Evolutionary conservation across 2,888 invertebrate species (phyloP).

Genomic region (Eurytoma californica): DNA sequence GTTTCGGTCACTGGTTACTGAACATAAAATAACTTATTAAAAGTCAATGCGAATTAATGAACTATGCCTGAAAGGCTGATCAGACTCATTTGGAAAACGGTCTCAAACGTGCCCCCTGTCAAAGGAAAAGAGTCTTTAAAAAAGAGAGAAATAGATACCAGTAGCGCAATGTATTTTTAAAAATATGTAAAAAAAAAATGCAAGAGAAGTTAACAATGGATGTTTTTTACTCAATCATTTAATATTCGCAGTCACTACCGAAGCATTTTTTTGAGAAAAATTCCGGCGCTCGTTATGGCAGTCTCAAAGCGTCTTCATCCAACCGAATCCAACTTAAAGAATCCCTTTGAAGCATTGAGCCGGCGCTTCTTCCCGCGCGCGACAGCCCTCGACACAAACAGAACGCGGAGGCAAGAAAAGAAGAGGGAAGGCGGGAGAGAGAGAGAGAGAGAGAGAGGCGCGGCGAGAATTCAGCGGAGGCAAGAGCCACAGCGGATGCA

Average conservation of each 20-base stretch:
- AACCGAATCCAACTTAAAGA: slow-evolving; percentile 9
- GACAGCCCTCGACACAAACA: not conserved
- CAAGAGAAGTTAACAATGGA: no score
- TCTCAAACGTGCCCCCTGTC: no score
- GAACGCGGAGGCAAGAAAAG: not conserved
- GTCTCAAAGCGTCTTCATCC: slow-evolving; percentile 8
- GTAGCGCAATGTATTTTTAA: no score
- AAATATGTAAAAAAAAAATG: no score
- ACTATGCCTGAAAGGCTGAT: no score
- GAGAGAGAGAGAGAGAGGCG: no score
- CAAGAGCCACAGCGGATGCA: slow-evolving; percentile 13
- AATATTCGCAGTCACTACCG: not conserved
- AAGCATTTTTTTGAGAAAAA: not conserved
- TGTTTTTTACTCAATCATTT: not conserved
- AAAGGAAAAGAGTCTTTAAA: no score
- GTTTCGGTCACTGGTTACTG: no score
- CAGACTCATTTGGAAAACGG: no score
- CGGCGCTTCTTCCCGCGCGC: not conserved
- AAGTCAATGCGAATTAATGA: no score
- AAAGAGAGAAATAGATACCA: no score
- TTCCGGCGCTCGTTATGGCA: slow-evolving; percentile 9
- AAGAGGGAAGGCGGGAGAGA: not conserved
- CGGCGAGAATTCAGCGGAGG: not conserved
- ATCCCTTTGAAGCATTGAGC: not conserved
- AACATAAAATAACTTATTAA: no score